Conservation (phyloP, 2,888 invertebrate species). For the Dermolepida albohirtum region DNA sequence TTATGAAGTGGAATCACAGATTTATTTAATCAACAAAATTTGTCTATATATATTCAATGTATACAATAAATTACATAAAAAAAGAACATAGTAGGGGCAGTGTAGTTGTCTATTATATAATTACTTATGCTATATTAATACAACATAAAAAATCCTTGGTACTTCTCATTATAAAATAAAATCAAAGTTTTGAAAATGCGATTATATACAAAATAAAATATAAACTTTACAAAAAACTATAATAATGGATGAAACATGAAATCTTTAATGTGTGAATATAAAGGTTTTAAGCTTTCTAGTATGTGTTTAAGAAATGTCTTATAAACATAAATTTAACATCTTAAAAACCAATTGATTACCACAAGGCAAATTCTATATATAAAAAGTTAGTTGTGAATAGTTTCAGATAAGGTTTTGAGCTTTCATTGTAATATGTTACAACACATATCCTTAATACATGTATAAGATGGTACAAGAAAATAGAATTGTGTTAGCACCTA, state of each 20-base stretch:
- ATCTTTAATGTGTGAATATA: too few relatives aligned
- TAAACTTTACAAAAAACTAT: neutral
- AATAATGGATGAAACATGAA: too few relatives aligned
- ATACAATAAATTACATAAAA: slow-evolving; percentile 59
- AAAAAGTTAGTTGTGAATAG: slow-evolving; percentile 19
- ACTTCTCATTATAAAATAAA: slow-evolving; percentile 36
- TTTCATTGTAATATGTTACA: slow-evolving; percentile 19
- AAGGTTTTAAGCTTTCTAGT: too few relatives aligned
- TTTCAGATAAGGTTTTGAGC: slow-evolving; percentile 42
- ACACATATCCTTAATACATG: slow-evolving; percentile 4
- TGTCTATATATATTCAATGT: slow-evolving; percentile 49
- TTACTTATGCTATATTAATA: slow-evolving; percentile 33
- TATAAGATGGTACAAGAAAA: slow-evolving; percentile 21
- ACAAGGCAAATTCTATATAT: too few relatives aligned
- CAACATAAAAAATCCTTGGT: slow-evolving; percentile 41
- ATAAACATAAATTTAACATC: too few relatives aligned
- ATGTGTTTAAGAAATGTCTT: too few relatives aligned
- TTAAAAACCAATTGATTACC: too few relatives aligned
- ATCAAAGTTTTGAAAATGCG: slow-evolving; percentile 21
- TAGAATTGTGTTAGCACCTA: slow-evolving; percentile 31
- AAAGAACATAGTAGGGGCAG: slow-evolving; percentile 58
- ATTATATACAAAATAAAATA: slow-evolving; percentile 25
- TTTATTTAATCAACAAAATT: slow-evolving; percentile 63
- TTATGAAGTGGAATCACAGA: slow-evolving; percentile 61
- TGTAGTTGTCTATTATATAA: slow-evolving; percentile 50